A percentile compares a stretch with the other conserved stretches of the same genome.
Conservation (phyloP, 1,140 invertebrate species). For the Meloidogyne floridensis region DNA sequence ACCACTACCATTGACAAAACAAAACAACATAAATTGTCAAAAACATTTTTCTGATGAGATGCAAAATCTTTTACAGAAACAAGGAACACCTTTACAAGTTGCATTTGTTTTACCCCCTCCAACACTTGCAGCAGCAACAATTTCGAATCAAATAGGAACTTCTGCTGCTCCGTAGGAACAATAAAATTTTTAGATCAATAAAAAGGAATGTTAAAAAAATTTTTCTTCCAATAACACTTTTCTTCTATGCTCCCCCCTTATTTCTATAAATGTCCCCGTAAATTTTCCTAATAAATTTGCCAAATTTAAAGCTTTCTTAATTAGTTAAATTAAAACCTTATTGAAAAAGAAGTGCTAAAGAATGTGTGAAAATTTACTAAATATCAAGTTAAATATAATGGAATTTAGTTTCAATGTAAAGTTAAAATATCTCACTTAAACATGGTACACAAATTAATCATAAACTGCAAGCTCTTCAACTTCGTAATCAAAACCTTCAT, state of each 20-base stretch:
- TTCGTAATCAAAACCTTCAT: not conserved
- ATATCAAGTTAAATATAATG: not conserved
- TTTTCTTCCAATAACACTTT: not conserved
- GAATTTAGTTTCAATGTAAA: not conserved
- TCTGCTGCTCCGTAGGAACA: not conserved
- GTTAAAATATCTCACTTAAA: too few relatives aligned
- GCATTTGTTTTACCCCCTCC: not conserved
- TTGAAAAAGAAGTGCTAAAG: too few relatives aligned
- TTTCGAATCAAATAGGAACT: not conserved
- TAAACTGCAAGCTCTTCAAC: constrained; percentile 5
- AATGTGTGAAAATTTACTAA: not conserved
- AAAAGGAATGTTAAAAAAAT: not conserved
- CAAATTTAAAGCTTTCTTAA: too few relatives aligned
- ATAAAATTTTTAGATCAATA: not conserved
- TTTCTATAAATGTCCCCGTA: too few relatives aligned
- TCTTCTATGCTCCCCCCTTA: too few relatives aligned
- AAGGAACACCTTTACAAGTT: not conserved
- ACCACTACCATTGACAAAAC: not conserved
- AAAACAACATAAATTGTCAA: not conserved
- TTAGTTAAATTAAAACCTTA: too few relatives aligned
- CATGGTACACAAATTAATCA: not conserved
- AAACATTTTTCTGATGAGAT: not conserved
- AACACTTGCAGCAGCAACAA: not conserved
- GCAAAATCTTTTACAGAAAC: not conserved
- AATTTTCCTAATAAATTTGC: not conserved